Percentiles rank a stretch among this genome's conserved stretches.
phyloP scores from a whole-genome alignment of 2,797 vertebrate genomes.

The Oryzias sinensis region DNA sequence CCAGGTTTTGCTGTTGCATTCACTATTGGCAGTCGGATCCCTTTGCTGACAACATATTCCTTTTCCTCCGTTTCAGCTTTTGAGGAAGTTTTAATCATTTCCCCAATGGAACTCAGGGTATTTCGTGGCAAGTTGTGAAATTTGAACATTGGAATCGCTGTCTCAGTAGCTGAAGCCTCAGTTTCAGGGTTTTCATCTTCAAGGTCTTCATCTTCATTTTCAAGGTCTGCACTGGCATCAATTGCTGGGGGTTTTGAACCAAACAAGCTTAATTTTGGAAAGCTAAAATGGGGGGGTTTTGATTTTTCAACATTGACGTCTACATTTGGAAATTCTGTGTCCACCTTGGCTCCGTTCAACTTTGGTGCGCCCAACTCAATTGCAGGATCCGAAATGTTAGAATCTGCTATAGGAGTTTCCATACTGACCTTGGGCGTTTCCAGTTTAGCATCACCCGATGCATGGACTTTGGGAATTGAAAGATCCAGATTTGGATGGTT shows the following conservation, averaged over 20 bases:
- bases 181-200: constrained; percentile 34
- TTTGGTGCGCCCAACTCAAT: constrained; percentile 30
- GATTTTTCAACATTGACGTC: constrained; percentile 37
- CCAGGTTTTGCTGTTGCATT: constrained; percentile 31
- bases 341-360: constrained; percentile 19
- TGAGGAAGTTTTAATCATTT: constrained; percentile 26
- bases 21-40: constrained; percentile 53
- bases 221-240: constrained; percentile 21
- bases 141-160: constrained; percentile 67
- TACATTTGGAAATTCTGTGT: constrained; percentile 36
- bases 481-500: constrained; percentile 55
- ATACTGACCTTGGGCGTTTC: constrained; percentile 35
- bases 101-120: constrained; percentile 29
- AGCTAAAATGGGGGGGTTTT: constrained; percentile 42
- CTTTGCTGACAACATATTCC: constrained; percentile 61
- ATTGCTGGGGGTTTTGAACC: constrained; percentile 36
- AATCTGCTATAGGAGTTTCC: constrained; percentile 7
- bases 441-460: constrained; percentile 37
- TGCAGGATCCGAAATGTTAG: constrained; percentile 27
- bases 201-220: constrained; percentile 17
- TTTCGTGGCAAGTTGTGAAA: constrained; percentile 63
- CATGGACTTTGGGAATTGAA: constrained; percentile 36
- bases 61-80: constrained; percentile 39
- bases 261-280: constrained; percentile 45
- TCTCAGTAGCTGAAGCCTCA: constrained; percentile 12